A percentile compares a stretch with the other conserved stretches of the same genome.
These are phyloP conservation scores for Latrodectus geometricus DNA, from an alignment of 1,140 invertebrate species.

Conservation along the genomic window DNA sequence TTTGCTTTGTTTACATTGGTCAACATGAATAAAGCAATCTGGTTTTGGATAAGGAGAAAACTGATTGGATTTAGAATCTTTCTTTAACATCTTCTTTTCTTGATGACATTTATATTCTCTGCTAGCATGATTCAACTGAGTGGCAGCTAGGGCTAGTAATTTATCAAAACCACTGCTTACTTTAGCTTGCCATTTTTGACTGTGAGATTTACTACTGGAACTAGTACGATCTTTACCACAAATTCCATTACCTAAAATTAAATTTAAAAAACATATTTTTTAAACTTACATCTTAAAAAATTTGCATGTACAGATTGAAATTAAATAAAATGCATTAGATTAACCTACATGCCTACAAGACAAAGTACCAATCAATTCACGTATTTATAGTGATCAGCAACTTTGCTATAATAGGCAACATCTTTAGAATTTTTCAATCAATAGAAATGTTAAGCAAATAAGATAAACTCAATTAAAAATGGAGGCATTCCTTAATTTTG, in stretches of 20 bases:
- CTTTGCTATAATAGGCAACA: too few relatives aligned
- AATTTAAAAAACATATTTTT: not conserved
- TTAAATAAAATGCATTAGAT: too few relatives aligned
- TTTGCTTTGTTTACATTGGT: slow-evolving; percentile 37
- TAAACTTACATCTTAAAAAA: too few relatives aligned
- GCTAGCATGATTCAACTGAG: slow-evolving; percentile 79
- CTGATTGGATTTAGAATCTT: slow-evolving; percentile 26
- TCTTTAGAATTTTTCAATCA: too few relatives aligned
- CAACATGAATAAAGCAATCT: slow-evolving; percentile 42
- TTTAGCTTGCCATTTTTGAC: slow-evolving; percentile 81
- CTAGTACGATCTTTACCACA: slow-evolving; percentile 41
- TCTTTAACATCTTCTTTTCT: slow-evolving; percentile 29
- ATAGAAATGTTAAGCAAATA: too few relatives aligned
- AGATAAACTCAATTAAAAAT: too few relatives aligned
- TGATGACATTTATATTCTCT: slow-evolving; percentile 49
- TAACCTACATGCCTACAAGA: too few relatives aligned
- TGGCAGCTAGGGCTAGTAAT: slow-evolving; percentile 85
- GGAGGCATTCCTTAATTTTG: too few relatives aligned
- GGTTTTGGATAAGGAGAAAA: slow-evolving; percentile 55
- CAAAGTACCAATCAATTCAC: too few relatives aligned
- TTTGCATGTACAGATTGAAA: too few relatives aligned
- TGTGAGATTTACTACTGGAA: slow-evolving; percentile 55
- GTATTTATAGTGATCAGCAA: too few relatives aligned
- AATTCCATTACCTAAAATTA: slow-evolving; percentile 25
- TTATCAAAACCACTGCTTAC: slow-evolving; percentile 89